Evolutionary conservation across 2,888 invertebrate species (phyloP).

Genomic region (Tridacna gigas): DNA sequence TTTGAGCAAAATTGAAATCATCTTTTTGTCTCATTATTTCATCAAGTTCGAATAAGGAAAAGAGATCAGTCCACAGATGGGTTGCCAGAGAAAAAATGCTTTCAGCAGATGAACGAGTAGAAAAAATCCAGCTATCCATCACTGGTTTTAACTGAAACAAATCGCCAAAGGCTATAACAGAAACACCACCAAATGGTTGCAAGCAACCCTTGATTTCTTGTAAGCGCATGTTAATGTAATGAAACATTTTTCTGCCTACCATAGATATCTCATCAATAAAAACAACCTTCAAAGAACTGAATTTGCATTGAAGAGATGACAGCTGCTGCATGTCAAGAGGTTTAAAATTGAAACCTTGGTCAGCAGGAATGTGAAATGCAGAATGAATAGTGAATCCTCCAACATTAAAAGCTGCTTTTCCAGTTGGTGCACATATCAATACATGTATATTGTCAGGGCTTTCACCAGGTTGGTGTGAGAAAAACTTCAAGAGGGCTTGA

Average conservation of each 20-base stretch:
- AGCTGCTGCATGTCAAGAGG: conserved; percentile 45
- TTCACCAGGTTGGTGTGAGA: conserved; percentile 10
- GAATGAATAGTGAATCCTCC: conserved; percentile 45
- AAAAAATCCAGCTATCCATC: conserved; percentile 24
- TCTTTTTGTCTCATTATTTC: conserved; percentile 65
- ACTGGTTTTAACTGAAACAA: conserved; percentile 31
- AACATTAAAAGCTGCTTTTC: conserved; percentile 50
- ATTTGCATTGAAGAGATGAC: conserved; percentile 31
- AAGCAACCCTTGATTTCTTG: conserved; percentile 50
- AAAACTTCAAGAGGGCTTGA: conserved; percentile 27
- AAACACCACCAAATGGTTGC: conserved; percentile 59
- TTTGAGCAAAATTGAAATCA: conserved; percentile 54
- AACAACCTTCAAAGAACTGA: conserved; percentile 37
- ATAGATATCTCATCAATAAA: conserved; percentile 64
- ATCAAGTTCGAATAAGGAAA: conserved; percentile 14
- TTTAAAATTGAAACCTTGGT: conserved; percentile 48
- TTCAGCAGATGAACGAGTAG: neutral
- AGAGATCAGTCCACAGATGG: conserved; percentile 18
- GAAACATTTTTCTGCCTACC: conserved; percentile 59
- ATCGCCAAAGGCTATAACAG: conserved; percentile 53
- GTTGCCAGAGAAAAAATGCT: neutral
- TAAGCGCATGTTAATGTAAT: conserved; percentile 52
- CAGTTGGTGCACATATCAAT: conserved; percentile 51
- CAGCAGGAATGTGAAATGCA: conserved; percentile 44
- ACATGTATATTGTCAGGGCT: conserved; percentile 37